phyloP scores from a whole-genome alignment of 1,140 invertebrate genomes.

The Drosophila watanabei region DNA sequence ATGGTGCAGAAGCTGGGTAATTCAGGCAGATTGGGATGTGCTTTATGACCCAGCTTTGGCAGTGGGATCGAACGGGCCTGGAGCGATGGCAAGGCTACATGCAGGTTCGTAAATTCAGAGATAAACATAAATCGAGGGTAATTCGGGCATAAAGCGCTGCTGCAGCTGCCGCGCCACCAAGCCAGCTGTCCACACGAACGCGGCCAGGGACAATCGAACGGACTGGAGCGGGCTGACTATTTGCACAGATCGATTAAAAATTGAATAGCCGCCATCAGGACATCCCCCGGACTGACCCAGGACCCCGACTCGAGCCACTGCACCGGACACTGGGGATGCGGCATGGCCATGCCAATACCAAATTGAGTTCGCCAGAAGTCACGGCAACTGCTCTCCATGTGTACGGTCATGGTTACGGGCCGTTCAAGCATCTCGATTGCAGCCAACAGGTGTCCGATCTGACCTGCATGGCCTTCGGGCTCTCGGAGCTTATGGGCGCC shows the following conservation, averaged over 20 bases:
- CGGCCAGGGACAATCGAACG: slow-evolving; percentile 41
- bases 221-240: slow-evolving; percentile 24
- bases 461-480: slow-evolving; percentile 18
- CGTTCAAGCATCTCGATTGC: slow-evolving; percentile 6
- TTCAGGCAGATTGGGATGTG: neutral
- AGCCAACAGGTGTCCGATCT: slow-evolving; percentile 49
- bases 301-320: slow-evolving; percentile 4
- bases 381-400: slow-evolving; percentile 3
- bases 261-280: slow-evolving; percentile 64
- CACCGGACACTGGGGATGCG: slow-evolving; percentile 17
- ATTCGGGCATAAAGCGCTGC: slow-evolving; percentile 74
- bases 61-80: slow-evolving; percentile 12
- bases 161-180: slow-evolving; percentile 53
- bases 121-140: slow-evolving; percentile 81
- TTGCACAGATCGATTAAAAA: slow-evolving; percentile 75
- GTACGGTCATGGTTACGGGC: slow-evolving; percentile 22
- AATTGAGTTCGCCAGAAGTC: slow-evolving; percentile 22
- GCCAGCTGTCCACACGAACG: slow-evolving; percentile 52
- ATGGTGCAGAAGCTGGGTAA: neutral
- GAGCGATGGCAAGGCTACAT: slow-evolving; percentile 17
- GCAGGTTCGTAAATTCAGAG: slow-evolving; percentile 78
- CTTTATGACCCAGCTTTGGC: slow-evolving; percentile 16
- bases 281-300: slow-evolving; percentile 9
- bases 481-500: slow-evolving; percentile 19
- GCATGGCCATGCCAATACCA: slow-evolving; percentile 17